Evolutionary conservation across 2,113 vertebrate species (phyloP).

Genomic region (Hemibagrus wyckioides): DNA sequence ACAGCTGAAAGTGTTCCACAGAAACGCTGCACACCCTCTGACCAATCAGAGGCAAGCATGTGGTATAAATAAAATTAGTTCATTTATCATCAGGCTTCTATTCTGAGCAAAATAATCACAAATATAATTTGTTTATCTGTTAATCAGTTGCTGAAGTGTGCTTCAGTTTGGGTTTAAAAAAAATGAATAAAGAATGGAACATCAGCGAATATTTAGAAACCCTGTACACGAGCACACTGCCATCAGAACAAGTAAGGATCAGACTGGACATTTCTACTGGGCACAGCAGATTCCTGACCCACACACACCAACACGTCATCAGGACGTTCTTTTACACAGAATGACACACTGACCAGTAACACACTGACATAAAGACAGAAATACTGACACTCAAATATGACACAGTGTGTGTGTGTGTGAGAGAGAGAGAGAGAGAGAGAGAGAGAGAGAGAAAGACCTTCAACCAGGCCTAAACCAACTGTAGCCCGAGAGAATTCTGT

Average conservation of each 20-base stretch:
- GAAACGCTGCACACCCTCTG: not conserved
- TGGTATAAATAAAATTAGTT: not conserved
- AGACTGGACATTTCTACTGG: constrained; percentile 5
- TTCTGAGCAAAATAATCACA: not conserved
- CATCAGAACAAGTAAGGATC: not conserved
- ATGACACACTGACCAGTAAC: not conserved
- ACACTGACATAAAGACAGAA: not conserved
- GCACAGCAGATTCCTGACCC: not conserved
- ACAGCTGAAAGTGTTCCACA: not conserved
- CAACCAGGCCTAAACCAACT: not conserved
- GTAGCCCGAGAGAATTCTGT: not conserved
- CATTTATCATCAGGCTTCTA: not conserved
- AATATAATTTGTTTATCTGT: not conserved
- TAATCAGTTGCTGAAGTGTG: not conserved
- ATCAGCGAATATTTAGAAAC: not conserved
- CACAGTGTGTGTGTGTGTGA: not conserved
- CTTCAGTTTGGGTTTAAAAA: not conserved
- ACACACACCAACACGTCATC: not conserved
- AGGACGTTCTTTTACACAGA: not conserved
- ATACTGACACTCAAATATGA: not conserved
- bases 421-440: not conserved
- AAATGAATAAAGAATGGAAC: not conserved
- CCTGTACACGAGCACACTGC: not conserved
- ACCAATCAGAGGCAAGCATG: not conserved
- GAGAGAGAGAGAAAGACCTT: not conserved